phyloP scores from a whole-genome alignment of 2,797 vertebrate genomes.

The Sebastes wilsoni region DNA sequence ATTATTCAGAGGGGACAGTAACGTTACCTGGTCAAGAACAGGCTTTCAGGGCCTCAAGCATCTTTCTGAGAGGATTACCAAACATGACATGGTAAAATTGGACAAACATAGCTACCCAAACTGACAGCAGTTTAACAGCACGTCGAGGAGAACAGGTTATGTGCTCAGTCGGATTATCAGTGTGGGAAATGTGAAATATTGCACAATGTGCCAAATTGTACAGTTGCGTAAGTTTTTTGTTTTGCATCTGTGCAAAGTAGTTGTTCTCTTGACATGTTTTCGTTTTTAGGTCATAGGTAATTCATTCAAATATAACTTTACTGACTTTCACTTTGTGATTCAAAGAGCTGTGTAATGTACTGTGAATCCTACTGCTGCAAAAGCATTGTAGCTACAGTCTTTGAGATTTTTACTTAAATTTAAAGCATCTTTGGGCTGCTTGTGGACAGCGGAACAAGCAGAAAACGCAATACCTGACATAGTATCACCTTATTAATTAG shows the following conservation, averaged over 20 bases:
- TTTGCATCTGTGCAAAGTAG: background rate
- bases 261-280: too few relatives aligned
- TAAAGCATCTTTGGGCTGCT: background rate
- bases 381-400: background rate
- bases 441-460: background rate
- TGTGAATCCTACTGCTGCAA: background rate
- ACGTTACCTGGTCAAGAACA: background rate
- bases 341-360: background rate
- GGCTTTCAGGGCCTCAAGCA: background rate
- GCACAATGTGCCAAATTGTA: background rate
- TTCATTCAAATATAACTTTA: background rate
- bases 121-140: background rate
- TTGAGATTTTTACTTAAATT: background rate
- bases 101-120: background rate
- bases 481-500: background rate
- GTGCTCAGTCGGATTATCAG: background rate
- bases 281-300: background rate
- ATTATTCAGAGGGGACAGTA: background rate
- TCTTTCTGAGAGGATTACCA: background rate
- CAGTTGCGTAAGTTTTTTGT: background rate
- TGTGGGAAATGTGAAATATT: background rate
- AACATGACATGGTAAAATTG: background rate
- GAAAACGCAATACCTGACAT: background rate
- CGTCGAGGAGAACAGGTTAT: background rate
- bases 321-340: background rate